Evolutionary conservation across 2,797 vertebrate genomes (phyloP).

Genomic region (Falco cherrug): DNA sequence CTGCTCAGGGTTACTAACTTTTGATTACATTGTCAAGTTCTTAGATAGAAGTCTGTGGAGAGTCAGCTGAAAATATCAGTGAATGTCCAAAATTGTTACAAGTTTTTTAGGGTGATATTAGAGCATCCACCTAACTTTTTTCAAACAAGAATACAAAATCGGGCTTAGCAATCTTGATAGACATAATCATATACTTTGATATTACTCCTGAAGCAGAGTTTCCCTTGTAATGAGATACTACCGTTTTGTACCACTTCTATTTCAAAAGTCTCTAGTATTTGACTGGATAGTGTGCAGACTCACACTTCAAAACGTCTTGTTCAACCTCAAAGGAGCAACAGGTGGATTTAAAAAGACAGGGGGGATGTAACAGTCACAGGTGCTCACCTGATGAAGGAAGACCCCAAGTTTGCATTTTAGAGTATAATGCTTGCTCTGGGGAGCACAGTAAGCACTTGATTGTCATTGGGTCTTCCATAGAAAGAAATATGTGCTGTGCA

Average conservation of each 20-base stretch:
- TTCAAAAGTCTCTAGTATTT: not conserved
- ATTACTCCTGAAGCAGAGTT: not conserved
- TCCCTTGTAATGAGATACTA: not conserved
- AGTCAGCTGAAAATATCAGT: not conserved
- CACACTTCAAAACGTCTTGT: not conserved
- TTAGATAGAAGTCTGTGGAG: not conserved
- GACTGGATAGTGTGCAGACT: not conserved
- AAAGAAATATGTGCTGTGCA: not conserved
- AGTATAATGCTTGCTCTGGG: not conserved
- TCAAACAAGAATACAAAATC: not conserved
- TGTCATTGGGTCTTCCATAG: not conserved
- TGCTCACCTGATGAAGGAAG: not conserved
- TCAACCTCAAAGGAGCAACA: not conserved
- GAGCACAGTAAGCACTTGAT: not conserved
- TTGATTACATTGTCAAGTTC: not conserved
- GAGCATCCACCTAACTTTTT: not conserved
- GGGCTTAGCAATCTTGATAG: not conserved
- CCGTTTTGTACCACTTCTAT: not conserved
- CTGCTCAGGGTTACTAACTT: not conserved
- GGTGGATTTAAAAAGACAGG: not conserved
- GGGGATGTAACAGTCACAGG: not conserved
- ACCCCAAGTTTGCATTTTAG: not conserved
- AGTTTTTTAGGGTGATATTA: not conserved
- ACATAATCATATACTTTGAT: not conserved
- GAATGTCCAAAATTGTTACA: not conserved